These are phyloP conservation scores for Grammomys surdaster DNA, from an alignment of 2,113 vertebrate genomes.

Conservation along the genomic window DNA sequence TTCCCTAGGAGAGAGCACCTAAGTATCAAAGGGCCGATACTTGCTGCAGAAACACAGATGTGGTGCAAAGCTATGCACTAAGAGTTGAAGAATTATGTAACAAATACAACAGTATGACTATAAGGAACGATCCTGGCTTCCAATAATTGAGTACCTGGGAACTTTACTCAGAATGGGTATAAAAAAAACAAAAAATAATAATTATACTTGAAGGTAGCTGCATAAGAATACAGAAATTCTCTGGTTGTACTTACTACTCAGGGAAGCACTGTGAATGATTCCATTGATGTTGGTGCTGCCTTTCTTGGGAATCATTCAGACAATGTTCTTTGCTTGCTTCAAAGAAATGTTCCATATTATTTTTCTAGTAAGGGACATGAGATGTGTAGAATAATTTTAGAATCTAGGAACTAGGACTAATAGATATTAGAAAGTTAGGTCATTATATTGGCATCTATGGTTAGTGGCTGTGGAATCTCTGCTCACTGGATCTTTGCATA, in stretches of 20 bases:
- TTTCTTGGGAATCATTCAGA: neutral
- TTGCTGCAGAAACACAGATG: neutral
- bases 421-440: neutral
- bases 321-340: neutral
- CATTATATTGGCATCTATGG: neutral
- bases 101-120: neutral
- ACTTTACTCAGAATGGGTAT: neutral
- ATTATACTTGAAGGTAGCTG: neutral
- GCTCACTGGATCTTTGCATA: neutral
- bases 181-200: neutral
- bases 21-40: neutral
- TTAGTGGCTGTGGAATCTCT: neutral
- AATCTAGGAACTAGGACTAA: neutral
- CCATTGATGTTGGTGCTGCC: too few relatives aligned
- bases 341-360: neutral
- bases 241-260: too few relatives aligned
- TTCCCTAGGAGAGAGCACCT: neutral
- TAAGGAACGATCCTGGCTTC: neutral
- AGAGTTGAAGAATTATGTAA: neutral
- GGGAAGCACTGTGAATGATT: neutral
- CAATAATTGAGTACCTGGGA: neutral
- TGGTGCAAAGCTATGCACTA: neutral
- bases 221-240: neutral
- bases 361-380: slow-evolving; percentile 3
- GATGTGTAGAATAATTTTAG: neutral